A percentile compares a stretch with the other conserved stretches of the same genome.
Evolutionary conservation across 2,797 vertebrate species (phyloP).

Genomic region (Lacerta agilis): DNA sequence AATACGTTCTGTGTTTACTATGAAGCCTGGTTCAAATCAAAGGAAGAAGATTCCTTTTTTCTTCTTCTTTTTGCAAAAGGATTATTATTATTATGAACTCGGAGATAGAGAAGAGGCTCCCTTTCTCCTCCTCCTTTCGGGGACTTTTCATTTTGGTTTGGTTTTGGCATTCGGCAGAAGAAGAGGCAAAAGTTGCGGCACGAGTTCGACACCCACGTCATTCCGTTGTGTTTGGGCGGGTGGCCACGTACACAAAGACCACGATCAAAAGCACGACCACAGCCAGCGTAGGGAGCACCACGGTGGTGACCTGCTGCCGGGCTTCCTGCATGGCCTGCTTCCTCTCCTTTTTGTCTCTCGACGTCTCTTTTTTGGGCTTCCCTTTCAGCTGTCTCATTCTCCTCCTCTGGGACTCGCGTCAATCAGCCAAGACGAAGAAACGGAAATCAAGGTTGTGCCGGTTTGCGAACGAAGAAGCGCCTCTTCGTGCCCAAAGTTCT

Average conservation of each 20-base stretch:
- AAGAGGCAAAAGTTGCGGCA: slow-evolving; percentile 22
- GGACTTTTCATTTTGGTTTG: background rate
- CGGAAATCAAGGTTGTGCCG: background rate
- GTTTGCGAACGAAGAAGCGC: background rate
- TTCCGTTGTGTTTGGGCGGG: slow-evolving; percentile 87
- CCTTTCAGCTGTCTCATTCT: slow-evolving; percentile 98
- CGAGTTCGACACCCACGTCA: slow-evolving; percentile 71
- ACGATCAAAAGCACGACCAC: slow-evolving; percentile 91
- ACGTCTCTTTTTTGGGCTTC: slow-evolving; percentile 96
- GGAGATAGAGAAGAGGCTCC: slow-evolving; percentile 37
- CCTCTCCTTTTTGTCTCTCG: slow-evolving; percentile 95
- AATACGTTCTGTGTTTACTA: slow-evolving; percentile 70
- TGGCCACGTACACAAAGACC: slow-evolving; percentile 94
- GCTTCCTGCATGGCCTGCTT: slow-evolving; percentile 98
- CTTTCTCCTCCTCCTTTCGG: slow-evolving; percentile 23
- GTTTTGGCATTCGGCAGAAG: background rate
- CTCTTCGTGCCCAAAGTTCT: background rate
- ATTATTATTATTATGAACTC: slow-evolving; percentile 4
- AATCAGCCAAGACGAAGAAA: background rate
- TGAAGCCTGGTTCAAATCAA: slow-evolving; percentile 68
- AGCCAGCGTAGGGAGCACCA: slow-evolving; percentile 92
- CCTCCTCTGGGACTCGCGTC: background rate
- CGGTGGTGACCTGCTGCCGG: slow-evolving; percentile 90
- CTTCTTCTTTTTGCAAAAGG: slow-evolving; percentile 30
- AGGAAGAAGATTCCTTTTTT: slow-evolving; percentile 57